Conservation (phyloP, 2,113 vertebrate genomes). For the Eupsittula cactorum region DNA sequence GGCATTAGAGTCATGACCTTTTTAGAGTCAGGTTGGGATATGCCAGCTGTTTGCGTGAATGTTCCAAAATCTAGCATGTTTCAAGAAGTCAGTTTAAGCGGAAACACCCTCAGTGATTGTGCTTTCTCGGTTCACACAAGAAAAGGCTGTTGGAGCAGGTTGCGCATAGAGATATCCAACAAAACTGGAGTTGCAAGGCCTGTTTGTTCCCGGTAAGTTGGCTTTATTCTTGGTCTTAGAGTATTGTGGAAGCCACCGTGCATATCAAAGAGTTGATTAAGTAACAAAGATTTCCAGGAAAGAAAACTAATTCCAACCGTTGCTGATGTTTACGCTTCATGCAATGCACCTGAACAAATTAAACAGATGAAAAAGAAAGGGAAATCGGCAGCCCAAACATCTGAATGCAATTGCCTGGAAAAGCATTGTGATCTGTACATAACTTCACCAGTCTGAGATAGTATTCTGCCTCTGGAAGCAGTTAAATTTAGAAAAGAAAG, state of each 20-base stretch:
- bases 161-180: background rate
- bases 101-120: background rate
- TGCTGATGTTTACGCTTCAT: conserved; percentile 3
- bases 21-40: background rate
- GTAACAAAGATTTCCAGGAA: conserved; percentile 10
- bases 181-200: background rate
- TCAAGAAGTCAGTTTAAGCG: background rate
- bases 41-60: background rate
- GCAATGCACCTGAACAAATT: background rate
- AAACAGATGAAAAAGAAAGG: background rate
- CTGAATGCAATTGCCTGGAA: background rate
- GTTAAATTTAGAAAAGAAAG: background rate
- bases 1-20: background rate
- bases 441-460: background rate
- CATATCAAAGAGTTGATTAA: background rate
- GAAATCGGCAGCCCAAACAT: background rate
- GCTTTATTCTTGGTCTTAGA: background rate
- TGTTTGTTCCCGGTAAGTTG: background rate
- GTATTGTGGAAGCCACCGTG: background rate
- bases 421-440: background rate
- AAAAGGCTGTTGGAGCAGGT: background rate
- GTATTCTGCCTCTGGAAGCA: background rate
- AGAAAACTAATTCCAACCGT: background rate
- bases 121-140: background rate
- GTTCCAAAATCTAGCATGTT: background rate